A percentile compares a stretch with the other conserved stretches of the same genome.
phyloP scores from a whole-genome alignment of 2,797 vertebrate species.

The Natrix natrix region DNA sequence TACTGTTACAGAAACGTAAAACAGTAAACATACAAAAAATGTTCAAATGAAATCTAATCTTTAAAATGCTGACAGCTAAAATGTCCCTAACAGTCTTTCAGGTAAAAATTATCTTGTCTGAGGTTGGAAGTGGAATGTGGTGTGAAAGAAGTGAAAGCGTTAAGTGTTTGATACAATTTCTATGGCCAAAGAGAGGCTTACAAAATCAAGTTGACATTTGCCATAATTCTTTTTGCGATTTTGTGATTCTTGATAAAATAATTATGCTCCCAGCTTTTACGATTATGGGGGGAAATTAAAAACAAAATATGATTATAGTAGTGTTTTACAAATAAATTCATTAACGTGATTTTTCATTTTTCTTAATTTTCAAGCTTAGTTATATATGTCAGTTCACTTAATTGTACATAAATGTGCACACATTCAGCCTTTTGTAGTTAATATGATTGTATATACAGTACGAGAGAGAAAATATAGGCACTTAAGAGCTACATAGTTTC shows the following conservation, averaged over 20 bases:
- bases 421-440: not conserved
- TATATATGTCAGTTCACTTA: not conserved
- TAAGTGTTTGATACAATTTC: not conserved
- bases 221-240: not conserved
- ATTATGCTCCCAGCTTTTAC: not conserved
- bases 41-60: not conserved
- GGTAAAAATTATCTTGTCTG: not conserved
- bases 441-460: not conserved
- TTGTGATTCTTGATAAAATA: not conserved
- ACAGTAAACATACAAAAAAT: not conserved
- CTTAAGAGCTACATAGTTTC: not conserved
- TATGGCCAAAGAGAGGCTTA: not conserved
- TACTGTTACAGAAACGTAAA: not conserved
- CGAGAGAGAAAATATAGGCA: not conserved
- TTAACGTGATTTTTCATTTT: not conserved
- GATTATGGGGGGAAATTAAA: not conserved
- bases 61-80: not conserved
- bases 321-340: not conserved
- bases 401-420: not conserved
- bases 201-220: not conserved
- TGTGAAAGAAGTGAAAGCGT: not conserved
- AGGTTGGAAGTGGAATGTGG: not conserved
- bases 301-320: not conserved
- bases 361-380: not conserved
- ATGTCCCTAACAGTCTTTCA: not conserved